Conservation (phyloP, 2,113 vertebrate genomes). For the Chaetops frenatus region DNA sequence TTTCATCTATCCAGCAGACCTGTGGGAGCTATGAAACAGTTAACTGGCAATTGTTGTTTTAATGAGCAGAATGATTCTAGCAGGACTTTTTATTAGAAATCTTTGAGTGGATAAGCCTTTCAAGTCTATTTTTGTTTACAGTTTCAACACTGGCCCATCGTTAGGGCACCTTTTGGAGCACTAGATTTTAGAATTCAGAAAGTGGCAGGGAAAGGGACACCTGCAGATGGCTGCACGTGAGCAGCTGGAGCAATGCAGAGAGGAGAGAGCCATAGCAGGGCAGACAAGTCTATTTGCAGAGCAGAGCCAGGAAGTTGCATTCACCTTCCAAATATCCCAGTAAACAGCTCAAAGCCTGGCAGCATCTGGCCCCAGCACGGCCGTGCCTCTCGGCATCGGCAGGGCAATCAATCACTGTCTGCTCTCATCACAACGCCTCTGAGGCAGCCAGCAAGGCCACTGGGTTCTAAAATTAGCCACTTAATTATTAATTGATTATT, state of each 20-base stretch:
- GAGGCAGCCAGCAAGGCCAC: not conserved
- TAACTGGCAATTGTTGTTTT: not conserved
- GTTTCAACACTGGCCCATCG: not conserved
- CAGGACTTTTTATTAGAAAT: not conserved
- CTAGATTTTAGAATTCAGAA: not conserved
- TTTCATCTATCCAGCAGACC: not conserved
- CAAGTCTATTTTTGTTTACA: constrained; percentile 8
- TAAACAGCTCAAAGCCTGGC: not conserved
- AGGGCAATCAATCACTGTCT: constrained; percentile 56
- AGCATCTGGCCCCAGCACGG: not conserved
- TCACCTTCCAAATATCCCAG: not conserved
- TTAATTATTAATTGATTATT: constrained; percentile 70
- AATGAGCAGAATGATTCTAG: not conserved
- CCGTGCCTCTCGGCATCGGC: not conserved
- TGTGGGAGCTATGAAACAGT: not conserved
- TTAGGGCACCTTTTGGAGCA: not conserved
- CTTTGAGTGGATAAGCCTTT: not conserved
- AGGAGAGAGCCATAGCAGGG: not conserved
- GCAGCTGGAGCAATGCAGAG: not conserved
- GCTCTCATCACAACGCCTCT: not conserved
- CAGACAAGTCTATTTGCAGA: not conserved
- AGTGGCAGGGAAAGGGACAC: not conserved
- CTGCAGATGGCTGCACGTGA: not conserved
- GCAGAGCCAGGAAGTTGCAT: not conserved
- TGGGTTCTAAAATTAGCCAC: constrained; percentile 57